A percentile compares a stretch with the other conserved stretches of the same genome.
Evolutionary conservation across 2,888 invertebrate species (phyloP).

Genomic region (Apamea sordens): DNA sequence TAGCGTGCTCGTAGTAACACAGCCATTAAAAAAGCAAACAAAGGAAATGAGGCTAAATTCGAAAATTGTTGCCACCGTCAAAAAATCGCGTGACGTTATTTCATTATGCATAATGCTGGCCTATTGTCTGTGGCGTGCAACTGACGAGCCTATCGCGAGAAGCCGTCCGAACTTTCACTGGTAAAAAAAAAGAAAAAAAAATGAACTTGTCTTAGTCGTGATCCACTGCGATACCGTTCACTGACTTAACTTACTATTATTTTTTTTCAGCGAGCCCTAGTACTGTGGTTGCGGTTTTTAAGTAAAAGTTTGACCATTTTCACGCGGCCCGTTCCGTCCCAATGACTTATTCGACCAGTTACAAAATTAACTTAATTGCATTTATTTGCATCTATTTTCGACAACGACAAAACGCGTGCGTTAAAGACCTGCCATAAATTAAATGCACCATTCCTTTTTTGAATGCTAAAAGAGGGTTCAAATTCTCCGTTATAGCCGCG

Average conservation of each 20-base stretch:
- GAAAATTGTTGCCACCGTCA: constrained; percentile 63
- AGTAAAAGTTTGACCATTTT: constrained; percentile 66
- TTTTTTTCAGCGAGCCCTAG: constrained; percentile 56
- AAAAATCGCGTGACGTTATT: constrained; percentile 69
- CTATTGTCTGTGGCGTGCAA: constrained; percentile 71
- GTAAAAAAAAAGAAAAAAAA: constrained; percentile 67
- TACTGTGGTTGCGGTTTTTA: constrained; percentile 67
- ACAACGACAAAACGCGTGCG: constrained; percentile 19
- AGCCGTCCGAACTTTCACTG: constrained; percentile 81
- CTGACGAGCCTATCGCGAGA: constrained; percentile 67
- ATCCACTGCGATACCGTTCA: constrained; percentile 80
- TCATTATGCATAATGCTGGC: constrained; percentile 68
- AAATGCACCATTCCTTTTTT: background rate
- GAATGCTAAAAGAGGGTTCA: background rate
- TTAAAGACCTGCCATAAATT: constrained; percentile 22
- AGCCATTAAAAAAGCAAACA: constrained; percentile 42
- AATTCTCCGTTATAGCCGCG: constrained; percentile 25
- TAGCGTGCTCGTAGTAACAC: constrained; percentile 29
- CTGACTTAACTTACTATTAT: constrained; percentile 61
- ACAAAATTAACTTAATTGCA: constrained; percentile 65
- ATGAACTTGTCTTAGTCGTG: constrained; percentile 72
- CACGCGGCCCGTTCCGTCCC: constrained; percentile 68
- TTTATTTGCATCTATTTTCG: constrained; percentile 63
- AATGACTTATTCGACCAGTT: constrained; percentile 67
- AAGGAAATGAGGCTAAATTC: constrained; percentile 63